phyloP scores from a whole-genome alignment of 2,888 invertebrate species.

The Andrena bicolor region DNA sequence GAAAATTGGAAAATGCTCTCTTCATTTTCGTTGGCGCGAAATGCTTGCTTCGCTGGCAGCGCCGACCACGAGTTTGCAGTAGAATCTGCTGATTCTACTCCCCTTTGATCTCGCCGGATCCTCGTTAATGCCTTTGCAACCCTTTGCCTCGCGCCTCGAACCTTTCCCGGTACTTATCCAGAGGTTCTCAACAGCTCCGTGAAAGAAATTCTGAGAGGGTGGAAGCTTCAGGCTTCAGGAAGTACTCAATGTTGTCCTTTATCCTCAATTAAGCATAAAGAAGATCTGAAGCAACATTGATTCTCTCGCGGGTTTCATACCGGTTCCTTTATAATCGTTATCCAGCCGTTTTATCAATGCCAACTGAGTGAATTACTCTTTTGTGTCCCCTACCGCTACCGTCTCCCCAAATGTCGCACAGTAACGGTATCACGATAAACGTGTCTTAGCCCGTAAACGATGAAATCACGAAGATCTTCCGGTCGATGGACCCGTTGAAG shows the following conservation, averaged over 20 bases:
- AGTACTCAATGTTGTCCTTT: not conserved
- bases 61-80: conserved; percentile 26
- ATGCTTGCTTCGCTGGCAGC: conserved; percentile 20
- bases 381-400: too few species aligned
- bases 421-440: too few species aligned
- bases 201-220: not conserved
- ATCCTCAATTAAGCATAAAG: not conserved
- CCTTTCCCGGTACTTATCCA: not conserved
- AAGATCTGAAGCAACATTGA: not conserved
- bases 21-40: conserved; percentile 67
- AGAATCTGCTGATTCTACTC: conserved; percentile 62
- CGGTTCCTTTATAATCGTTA: too few species aligned
- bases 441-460: not conserved
- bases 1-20: conserved; percentile 81
- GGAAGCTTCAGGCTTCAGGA: not conserved
- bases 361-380: too few species aligned
- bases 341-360: too few species aligned
- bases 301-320: too few species aligned
- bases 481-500: conserved; percentile 74
- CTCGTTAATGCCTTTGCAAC: conserved; percentile 33
- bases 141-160: conserved; percentile 2
- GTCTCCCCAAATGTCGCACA: too few species aligned
- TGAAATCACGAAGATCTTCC: conserved; percentile 11
- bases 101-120: conserved; percentile 52
- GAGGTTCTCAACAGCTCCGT: conserved; percentile 11